A percentile compares a stretch with the other conserved stretches of the same genome.
phyloP scores from a whole-genome alignment of 2,797 vertebrate genomes.

The Aotus griseimembra region DNA sequence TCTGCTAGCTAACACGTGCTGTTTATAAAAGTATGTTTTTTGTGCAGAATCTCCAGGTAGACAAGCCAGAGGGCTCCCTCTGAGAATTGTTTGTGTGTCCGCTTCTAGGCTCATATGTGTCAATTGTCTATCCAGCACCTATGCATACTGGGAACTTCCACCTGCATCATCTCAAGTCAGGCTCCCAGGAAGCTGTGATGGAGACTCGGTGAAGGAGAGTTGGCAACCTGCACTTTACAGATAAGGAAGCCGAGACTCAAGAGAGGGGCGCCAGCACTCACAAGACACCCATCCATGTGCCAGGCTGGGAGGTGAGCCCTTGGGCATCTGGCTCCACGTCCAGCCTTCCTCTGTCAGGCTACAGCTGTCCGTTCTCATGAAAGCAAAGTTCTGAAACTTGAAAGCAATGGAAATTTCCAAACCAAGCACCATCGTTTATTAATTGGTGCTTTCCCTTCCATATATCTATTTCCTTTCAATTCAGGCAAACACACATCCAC shows the following conservation, averaged over 20 bases:
- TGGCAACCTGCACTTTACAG: neutral
- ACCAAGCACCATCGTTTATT: neutral
- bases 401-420: neutral
- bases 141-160: neutral
- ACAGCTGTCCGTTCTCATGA: neutral
- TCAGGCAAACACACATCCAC: neutral
- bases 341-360: neutral
- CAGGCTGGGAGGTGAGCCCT: neutral
- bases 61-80: neutral
- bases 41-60: neutral
- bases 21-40: neutral
- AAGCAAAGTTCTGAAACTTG: neutral
- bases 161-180: neutral
- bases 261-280: neutral
- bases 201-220: neutral
- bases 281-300: rapidly evolving
- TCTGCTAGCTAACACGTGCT: neutral
- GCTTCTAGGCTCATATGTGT: neutral
- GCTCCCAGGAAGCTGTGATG: neutral
- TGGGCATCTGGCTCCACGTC: neutral
- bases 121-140: neutral
- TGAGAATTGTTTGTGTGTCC: neutral
- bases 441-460: neutral
- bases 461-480: neutral
- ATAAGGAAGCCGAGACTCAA: neutral